Evolutionary conservation across 53 echinoderm and acorn worm species (phyloP).

Genomic region (Paelopatides confundens): DNA sequence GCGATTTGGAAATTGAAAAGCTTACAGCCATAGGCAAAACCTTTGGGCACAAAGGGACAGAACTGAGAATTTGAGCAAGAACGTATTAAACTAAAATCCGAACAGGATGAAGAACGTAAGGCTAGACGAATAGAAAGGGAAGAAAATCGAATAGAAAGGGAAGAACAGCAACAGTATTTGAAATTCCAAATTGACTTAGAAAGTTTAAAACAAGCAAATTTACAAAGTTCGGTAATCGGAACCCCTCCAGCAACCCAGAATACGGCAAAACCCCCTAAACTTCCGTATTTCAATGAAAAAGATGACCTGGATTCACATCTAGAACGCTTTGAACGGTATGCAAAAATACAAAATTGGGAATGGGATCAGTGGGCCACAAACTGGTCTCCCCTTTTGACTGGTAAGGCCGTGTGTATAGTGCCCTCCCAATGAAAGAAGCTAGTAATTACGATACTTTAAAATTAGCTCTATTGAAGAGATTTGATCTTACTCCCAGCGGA

Average conservation of each 20-base stretch:
- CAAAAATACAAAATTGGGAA: not conserved
- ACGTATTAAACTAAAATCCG: not conserved
- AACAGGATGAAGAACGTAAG: not conserved
- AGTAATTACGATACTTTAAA: not conserved
- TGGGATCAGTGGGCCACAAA: not conserved
- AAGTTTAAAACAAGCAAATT: not conserved
- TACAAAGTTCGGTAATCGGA: too few relatives aligned
- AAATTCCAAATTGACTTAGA: not conserved
- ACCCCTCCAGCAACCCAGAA: too few relatives aligned
- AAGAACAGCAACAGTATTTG: not conserved
- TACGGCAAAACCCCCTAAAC: too few relatives aligned
- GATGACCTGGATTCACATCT: not conserved
- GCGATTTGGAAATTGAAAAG: not conserved
- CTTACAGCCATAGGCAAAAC: not conserved
- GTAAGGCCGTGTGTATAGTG: not conserved
- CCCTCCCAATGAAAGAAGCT: not conserved
- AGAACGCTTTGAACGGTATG: slow-evolving; percentile 15
- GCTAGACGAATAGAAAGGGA: not conserved
- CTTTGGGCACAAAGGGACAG: not conserved
- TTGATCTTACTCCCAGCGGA: not conserved
- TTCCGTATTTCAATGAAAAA: too few relatives aligned
- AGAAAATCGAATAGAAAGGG: not conserved
- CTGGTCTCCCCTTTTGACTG: slow-evolving; percentile 1
- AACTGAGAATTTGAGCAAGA: not conserved
- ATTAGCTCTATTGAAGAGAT: not conserved